Evolutionary conservation across 2,888 invertebrate species (phyloP).

Genomic region (Adelphocoris suturalis): DNA sequence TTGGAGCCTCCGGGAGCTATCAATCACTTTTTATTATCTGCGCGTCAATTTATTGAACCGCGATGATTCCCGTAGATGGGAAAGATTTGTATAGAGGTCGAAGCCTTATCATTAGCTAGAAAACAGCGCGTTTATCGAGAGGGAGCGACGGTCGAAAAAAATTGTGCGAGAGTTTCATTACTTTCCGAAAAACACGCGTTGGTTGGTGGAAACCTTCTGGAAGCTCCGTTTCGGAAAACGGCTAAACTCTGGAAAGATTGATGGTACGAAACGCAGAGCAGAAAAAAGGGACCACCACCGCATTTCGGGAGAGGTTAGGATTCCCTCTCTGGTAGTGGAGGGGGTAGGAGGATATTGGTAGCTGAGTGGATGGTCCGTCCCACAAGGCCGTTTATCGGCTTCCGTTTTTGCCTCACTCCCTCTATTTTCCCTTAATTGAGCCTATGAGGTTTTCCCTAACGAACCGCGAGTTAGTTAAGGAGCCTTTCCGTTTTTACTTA

Average conservation of each 20-base stretch:
- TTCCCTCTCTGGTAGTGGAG: neutral
- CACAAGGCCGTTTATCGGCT: too few relatives aligned
- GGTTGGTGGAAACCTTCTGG: neutral
- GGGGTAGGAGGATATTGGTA: neutral
- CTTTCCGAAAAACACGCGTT: neutral
- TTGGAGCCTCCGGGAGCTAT: slow-evolving; percentile 26
- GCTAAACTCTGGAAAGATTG: neutral
- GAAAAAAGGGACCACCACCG: neutral
- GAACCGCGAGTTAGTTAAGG: slow-evolving; percentile 10
- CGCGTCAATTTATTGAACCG: slow-evolving; percentile 20
- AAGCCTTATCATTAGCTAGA: slow-evolving; percentile 23
- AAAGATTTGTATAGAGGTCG: slow-evolving; percentile 26
- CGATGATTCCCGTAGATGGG: slow-evolving; percentile 11
- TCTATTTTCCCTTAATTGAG: slow-evolving; percentile 5
- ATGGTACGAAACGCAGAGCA: neutral
- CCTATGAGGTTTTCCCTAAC: slow-evolving; percentile 14
- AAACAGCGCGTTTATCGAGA: neutral
- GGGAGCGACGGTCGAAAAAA: neutral
- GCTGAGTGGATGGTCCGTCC: neutral
- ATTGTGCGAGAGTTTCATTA: neutral
- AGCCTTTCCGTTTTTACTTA: neutral
- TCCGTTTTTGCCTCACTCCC: neutral
- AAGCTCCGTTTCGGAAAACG: neutral
- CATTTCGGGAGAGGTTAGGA: slow-evolving; percentile 35
- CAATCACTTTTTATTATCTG: slow-evolving; percentile 16